Conservation (phyloP, 2,888 invertebrate genomes). For the Exocentrus adspersus region DNA sequence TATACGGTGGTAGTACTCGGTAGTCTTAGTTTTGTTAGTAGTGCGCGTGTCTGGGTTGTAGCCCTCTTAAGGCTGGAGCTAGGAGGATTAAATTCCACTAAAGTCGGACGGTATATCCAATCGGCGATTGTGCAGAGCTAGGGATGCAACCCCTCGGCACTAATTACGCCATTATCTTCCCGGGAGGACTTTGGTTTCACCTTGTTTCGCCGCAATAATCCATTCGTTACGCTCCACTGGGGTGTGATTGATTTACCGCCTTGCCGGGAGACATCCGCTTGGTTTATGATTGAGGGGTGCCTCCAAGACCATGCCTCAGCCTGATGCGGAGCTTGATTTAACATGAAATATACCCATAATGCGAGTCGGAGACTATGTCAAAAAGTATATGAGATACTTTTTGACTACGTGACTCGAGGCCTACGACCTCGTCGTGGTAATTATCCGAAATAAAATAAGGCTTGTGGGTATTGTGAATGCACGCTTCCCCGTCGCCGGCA, state of each 20-base stretch:
- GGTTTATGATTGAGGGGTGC: background rate
- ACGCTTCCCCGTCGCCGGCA: background rate
- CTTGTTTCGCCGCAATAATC: conserved; percentile 4
- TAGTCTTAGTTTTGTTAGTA: background rate
- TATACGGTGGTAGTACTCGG: too few species aligned
- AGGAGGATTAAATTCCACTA: conserved; percentile 16
- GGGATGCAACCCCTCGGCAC: conserved; percentile 3
- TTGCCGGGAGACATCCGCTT: conserved; percentile 1
- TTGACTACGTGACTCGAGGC: background rate
- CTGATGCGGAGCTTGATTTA: too few species aligned
- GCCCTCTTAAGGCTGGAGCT: background rate
- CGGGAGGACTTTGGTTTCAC: conserved; percentile 13
- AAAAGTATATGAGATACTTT: too few species aligned
- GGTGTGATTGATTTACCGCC: conserved; percentile 13
- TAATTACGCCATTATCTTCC: conserved; percentile 25
- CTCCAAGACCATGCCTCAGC: too few species aligned
- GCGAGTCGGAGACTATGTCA: too few species aligned
- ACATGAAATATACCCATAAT: too few species aligned
- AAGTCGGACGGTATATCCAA: conserved; percentile 20
- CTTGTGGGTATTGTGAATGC: background rate
- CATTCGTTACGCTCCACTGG: conserved; percentile 15
- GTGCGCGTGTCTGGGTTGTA: background rate
- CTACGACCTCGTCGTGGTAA: background rate
- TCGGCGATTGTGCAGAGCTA: conserved; percentile 23
- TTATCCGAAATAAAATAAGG: background rate